These are phyloP conservation scores for Electrophaes corylata DNA, from an alignment of 2,888 invertebrate genomes.

Conservation along the genomic window DNA sequence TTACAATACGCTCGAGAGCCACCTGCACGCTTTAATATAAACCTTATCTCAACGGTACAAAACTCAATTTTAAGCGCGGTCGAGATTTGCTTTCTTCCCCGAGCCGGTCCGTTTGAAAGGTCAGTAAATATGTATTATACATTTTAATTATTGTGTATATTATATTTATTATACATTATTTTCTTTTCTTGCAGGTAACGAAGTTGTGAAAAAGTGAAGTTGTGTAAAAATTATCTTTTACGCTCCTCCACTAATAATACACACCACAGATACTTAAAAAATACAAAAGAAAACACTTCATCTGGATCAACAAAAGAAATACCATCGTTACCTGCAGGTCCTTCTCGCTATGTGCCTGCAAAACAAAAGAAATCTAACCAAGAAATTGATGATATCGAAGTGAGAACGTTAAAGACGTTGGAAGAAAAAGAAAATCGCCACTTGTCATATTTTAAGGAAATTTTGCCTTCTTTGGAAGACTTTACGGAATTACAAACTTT, in stretches of 20 bases:
- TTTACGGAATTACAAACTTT: slow-evolving; percentile 38
- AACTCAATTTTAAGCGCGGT: no score
- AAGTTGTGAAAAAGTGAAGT: slow-evolving; percentile 43
- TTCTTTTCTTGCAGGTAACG: slow-evolving; percentile 42
- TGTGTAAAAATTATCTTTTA: slow-evolving; percentile 41
- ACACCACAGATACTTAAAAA: slow-evolving; percentile 31
- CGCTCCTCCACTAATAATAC: no score
- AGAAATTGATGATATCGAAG: slow-evolving; percentile 34
- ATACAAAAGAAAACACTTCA: slow-evolving; percentile 30
- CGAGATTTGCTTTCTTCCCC: no score
- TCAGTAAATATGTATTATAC: no score
- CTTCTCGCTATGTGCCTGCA: slow-evolving; percentile 24
- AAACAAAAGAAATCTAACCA: slow-evolving; percentile 5
- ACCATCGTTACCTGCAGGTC: slow-evolving; percentile 32
- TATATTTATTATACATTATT: slow-evolving; percentile 4
- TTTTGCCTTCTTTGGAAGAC: slow-evolving; percentile 42
- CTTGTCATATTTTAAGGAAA: slow-evolving; percentile 44
- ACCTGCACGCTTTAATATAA: no score
- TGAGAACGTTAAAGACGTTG: slow-evolving; percentile 37
- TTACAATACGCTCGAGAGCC: no score
- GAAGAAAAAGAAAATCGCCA: slow-evolving; percentile 42
- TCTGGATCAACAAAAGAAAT: slow-evolving; percentile 36
- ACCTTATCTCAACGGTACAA: no score
- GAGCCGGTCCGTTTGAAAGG: no score
- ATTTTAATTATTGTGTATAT: no score